Evolutionary conservation across 2,797 vertebrate species (phyloP).

Genomic region (Clarias pachynema): DNA sequence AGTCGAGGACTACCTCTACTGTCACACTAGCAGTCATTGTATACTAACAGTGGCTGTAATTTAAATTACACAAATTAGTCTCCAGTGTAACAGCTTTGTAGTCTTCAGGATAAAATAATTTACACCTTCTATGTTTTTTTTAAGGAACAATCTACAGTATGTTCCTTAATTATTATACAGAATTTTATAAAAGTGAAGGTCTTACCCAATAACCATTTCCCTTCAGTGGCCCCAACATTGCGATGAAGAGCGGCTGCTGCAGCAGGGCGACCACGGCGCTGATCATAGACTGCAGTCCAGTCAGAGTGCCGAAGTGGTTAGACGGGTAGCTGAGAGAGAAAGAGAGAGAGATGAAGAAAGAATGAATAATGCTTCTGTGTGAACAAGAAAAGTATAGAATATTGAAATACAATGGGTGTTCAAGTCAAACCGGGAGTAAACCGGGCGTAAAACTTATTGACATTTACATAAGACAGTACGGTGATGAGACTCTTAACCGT

Average conservation of each 20-base stretch:
- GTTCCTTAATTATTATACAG: background rate
- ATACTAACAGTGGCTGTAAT: background rate
- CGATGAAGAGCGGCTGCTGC: conserved; percentile 87
- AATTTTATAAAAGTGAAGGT: background rate
- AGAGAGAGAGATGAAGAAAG: background rate
- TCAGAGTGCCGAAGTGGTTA: conserved; percentile 89
- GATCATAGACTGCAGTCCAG: conserved; percentile 89
- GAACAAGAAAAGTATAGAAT: background rate
- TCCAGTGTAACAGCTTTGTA: background rate
- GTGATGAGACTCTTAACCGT: too few relatives aligned
- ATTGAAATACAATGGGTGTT: background rate
- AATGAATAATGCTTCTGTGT: background rate
- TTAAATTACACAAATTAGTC: background rate
- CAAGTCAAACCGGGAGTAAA: too few relatives aligned
- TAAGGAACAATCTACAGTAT: too few relatives aligned
- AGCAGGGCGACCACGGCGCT: conserved; percentile 86
- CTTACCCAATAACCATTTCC: conserved; percentile 86
- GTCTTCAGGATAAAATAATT: background rate
- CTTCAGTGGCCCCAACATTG: conserved; percentile 78
- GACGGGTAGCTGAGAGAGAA: conserved; percentile 80
- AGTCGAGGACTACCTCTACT: background rate
- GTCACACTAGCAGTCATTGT: background rate
- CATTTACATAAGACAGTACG: too few relatives aligned
- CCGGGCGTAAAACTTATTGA: too few relatives aligned
- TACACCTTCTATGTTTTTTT: background rate